Evolutionary conservation across 2,888 invertebrate species (phyloP).

Genomic region (Rhingia campestris): DNA sequence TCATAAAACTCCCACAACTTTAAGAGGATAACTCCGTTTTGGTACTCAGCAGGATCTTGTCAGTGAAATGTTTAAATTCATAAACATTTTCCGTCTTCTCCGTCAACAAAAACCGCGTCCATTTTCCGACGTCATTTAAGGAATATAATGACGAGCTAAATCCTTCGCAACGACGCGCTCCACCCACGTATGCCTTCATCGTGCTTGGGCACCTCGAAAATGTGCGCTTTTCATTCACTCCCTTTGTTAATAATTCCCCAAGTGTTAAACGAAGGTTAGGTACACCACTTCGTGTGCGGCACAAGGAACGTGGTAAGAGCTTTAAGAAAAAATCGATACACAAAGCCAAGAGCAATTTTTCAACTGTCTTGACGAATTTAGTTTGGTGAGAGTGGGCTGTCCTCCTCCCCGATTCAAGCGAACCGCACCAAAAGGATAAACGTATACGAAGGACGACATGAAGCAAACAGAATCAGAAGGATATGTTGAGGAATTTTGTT

Average conservation of each 20-base stretch:
- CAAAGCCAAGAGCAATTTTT: constrained; percentile 38
- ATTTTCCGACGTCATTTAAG: constrained; percentile 28
- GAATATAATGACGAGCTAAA: constrained; percentile 39
- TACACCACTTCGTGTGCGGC: not conserved
- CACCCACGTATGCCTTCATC: constrained; percentile 16
- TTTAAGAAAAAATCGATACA: constrained; percentile 34
- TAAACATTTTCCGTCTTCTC: not conserved
- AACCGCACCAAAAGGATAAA: not conserved
- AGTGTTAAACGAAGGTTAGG: constrained; percentile 32
- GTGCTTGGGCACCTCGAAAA: constrained; percentile 35
- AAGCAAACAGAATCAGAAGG: not conserved
- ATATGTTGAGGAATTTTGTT: constrained; percentile 15
- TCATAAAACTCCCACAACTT: too few relatives aligned
- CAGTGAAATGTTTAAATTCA: too few relatives aligned
- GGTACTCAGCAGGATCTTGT: too few relatives aligned
- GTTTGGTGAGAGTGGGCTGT: constrained; percentile 16
- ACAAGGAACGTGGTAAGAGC: not conserved
- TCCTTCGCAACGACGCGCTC: constrained; percentile 19
- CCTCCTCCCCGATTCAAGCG: not conserved
- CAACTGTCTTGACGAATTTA: constrained; percentile 51
- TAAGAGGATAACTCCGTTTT: too few relatives aligned
- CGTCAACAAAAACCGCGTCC: constrained; percentile 1
- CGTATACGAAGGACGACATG: not conserved
- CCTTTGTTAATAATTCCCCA: constrained; percentile 18
- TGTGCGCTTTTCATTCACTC: constrained; percentile 7